Conservation (phyloP, 1,140 invertebrate genomes). For the Drosophila sp. region DNA sequence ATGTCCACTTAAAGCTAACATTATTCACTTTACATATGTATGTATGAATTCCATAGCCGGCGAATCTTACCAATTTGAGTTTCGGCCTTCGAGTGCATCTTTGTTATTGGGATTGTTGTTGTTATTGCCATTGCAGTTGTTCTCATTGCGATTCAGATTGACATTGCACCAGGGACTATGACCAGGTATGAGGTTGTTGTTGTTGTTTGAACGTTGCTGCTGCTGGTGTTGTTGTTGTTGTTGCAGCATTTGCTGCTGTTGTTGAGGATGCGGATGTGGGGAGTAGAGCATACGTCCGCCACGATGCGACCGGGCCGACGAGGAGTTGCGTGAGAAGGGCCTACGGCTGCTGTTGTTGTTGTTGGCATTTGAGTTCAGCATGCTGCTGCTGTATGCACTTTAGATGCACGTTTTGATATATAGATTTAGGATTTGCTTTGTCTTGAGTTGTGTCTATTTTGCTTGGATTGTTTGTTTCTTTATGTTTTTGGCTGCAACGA, state of each 20-base stretch:
- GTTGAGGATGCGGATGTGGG: constrained; percentile 61
- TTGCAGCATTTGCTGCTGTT: constrained; percentile 49
- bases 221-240: constrained; percentile 52
- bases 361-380: constrained; percentile 73
- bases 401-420: constrained; percentile 5
- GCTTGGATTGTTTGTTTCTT: neutral
- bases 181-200: constrained; percentile 58
- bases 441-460: constrained; percentile 34
- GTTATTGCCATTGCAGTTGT: constrained; percentile 37
- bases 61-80: constrained; percentile 72
- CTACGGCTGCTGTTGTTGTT: constrained; percentile 62
- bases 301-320: constrained; percentile 67
- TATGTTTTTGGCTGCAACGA: constrained; percentile 19
- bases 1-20: constrained; percentile 76
- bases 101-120: constrained; percentile 68
- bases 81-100: constrained; percentile 69
- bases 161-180: constrained; percentile 74
- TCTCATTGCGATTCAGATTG: constrained; percentile 59
- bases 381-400: constrained; percentile 37
- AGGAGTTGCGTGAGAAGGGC: constrained; percentile 71
- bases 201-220: constrained; percentile 43
- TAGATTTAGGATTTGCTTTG: constrained; percentile 12
- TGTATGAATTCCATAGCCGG: constrained; percentile 50
- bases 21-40: constrained; percentile 32
- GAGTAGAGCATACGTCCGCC: constrained; percentile 65